Conservation (phyloP, 92 coral and sea anemone genomes). For the Siderastrea siderea region DNA sequence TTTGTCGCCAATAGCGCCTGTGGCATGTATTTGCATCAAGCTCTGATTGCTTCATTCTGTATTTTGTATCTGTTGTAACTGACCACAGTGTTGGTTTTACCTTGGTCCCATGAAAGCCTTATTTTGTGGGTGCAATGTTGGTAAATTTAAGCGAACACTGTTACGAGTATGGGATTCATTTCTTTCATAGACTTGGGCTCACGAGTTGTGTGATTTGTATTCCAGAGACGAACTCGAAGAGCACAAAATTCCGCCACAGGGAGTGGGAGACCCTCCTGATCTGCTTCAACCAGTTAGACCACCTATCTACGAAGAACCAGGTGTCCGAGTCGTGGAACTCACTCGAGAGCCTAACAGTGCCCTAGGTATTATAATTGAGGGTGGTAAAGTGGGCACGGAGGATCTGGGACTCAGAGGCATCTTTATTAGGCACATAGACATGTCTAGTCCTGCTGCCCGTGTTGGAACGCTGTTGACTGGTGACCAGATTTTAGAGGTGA, state of each 20-base stretch:
- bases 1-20: too few species aligned
- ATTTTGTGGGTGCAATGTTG: too few species aligned
- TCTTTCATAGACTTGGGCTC: background rate
- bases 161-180: too few species aligned
- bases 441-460: slow-evolving; percentile 92
- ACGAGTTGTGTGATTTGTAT: background rate
- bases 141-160: too few species aligned
- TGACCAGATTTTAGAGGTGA: slow-evolving; percentile 96
- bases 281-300: slow-evolving; percentile 27
- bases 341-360: slow-evolving; percentile 89
- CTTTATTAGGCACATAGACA: slow-evolving; percentile 87
- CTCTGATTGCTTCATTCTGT: too few species aligned
- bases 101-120: too few species aligned
- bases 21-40: too few species aligned
- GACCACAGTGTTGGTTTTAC: too few species aligned
- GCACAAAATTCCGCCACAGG: slow-evolving; percentile 14
- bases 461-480: slow-evolving; percentile 87
- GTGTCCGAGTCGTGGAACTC: slow-evolving; percentile 81
- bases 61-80: too few species aligned
- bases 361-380: slow-evolving; percentile 98
- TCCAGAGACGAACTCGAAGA: slow-evolving; percentile 35
- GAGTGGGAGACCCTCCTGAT: slow-evolving; percentile 23
- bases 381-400: slow-evolving; percentile 83
- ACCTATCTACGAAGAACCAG: slow-evolving; percentile 50
- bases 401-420: slow-evolving; percentile 91